Conservation (phyloP, 2,888 invertebrate species). For the Neelides folsomi region DNA sequence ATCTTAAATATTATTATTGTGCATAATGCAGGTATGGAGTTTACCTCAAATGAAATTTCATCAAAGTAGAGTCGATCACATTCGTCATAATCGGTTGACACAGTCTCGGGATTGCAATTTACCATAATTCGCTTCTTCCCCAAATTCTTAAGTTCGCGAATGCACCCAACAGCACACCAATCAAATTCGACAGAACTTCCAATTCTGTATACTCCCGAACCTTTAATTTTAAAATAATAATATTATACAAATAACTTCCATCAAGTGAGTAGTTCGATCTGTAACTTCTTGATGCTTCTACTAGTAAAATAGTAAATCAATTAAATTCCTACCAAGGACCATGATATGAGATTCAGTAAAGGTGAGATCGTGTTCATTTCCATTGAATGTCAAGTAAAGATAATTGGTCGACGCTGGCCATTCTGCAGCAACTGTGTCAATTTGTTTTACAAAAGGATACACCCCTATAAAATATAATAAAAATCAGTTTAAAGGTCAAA, state of each 20-base stretch:
- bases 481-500: neutral
- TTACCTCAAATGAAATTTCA: constrained; percentile 88
- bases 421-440: constrained; percentile 98
- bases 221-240: constrained; percentile 36
- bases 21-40: neutral
- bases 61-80: constrained; percentile 97
- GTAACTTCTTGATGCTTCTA: neutral
- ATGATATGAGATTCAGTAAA: constrained; percentile 67
- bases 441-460: constrained; percentile 82
- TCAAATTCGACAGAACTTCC: constrained; percentile 99
- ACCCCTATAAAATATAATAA: constrained; percentile 42
- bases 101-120: constrained; percentile 98
- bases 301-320: neutral
- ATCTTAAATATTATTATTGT: neutral
- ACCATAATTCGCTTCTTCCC: constrained; percentile 91
- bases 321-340: constrained; percentile 57
- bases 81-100: constrained; percentile 99
- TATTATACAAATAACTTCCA: neutral
- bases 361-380: constrained; percentile 58
- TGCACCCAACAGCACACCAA: constrained; percentile 96
- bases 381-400: constrained; percentile 95
- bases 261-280: neutral
- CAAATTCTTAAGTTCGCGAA: constrained; percentile 74
- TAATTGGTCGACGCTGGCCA: constrained; percentile 99
- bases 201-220: constrained; percentile 88